Evolutionary conservation across 2,113 vertebrate genomes (phyloP).

Genomic region (Ictalurus furcatus): DNA sequence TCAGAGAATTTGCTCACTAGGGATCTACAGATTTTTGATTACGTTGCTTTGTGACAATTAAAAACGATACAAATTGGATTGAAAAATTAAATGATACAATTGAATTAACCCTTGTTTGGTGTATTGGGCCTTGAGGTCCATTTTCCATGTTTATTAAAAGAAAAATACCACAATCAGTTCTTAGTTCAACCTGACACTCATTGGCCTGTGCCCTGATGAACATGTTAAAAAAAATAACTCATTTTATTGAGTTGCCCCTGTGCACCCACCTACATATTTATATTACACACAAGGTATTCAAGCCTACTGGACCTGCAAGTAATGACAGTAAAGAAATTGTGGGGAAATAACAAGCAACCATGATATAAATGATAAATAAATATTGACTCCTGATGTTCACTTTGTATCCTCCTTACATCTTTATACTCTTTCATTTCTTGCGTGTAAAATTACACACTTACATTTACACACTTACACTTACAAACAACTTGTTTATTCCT

Average conservation of each 20-base stretch:
- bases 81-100: not conserved
- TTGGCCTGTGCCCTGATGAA: not conserved
- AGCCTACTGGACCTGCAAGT: not conserved
- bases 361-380: not conserved
- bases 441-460: not conserved
- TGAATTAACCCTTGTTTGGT: not conserved
- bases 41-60: not conserved
- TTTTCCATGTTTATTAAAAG: not conserved
- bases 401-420: not conserved
- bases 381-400: not conserved
- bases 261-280: not conserved
- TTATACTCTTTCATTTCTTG: not conserved
- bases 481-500: not conserved
- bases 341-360: not conserved
- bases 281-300: not conserved
- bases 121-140: not conserved
- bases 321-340: not conserved
- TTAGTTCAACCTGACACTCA: not conserved
- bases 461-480: not conserved
- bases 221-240: not conserved
- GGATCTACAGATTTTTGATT: not conserved
- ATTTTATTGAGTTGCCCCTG: not conserved
- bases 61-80: not conserved
- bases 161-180: not conserved
- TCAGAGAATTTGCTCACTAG: not conserved